Base-by-base conservation (phyloP, 2,113 vertebrate genomes). In the Pelodiscus sinensis region DNA sequence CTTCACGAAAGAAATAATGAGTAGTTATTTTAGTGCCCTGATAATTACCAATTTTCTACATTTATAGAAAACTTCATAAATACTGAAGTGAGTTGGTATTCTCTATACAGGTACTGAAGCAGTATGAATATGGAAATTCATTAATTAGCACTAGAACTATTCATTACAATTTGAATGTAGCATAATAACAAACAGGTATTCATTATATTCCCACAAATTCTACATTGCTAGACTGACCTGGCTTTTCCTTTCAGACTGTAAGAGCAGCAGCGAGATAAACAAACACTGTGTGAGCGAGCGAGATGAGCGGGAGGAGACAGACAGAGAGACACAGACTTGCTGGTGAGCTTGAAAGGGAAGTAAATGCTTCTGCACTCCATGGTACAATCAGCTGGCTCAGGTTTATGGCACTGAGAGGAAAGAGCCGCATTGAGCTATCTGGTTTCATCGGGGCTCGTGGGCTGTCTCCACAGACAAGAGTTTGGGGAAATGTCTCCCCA, bases 41-140 rank as follows among this genome's bases (percentile, higher is more conserved):
- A 65, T 87, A 82, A 87, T 87, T 91, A 83, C 51, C 84, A 84
- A 80, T 87, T 87, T 87, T 80, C 90, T 60, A 44, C 87, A 84
- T 92, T 92, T 84, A 92, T 80, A 38, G 80, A 84, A 92, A 92
- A 73, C 57, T 55, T 84, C 90, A 87, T 84, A 52, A 92, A 92
- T 87, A 87, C 60, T 92, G 85, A 84, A 84, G 54, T 79, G 84
- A 80, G 75, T n/a, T 27, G 9, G 54, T 84, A 87, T 84, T 92
- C 84, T 80, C 81, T 80, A 82, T 80, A 88, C 31, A 92, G 75
- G 83, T 54, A 84, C 85, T 80, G 81, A 84, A 84, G 79, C 81
- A 80, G 81, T 78, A 75, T 82, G 81, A 92, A 88, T 75, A 92
- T 55, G 75, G 75, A 88, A 54, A 92, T 92, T 57, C 84, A 75